These are phyloP conservation scores for Xiphorhynchus erythropygius DNA, from an alignment of 2,797 vertebrate genomes.

Conservation along the genomic window DNA sequence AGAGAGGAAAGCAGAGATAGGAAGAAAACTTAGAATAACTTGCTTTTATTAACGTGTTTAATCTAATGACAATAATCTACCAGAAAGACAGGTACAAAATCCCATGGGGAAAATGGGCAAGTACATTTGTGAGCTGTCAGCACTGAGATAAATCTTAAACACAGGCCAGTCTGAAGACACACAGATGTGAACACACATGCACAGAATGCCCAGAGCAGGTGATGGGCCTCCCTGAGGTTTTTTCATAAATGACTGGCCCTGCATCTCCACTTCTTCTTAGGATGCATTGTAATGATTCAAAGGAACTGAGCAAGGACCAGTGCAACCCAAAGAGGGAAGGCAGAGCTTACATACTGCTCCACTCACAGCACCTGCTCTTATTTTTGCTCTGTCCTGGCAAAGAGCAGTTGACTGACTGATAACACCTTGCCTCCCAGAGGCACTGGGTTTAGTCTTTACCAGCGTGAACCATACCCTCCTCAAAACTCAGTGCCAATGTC, in stretches of 20 bases:
- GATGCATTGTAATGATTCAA: not conserved
- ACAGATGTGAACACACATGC: not conserved
- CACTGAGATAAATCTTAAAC: not conserved
- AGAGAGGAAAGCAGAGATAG: not conserved
- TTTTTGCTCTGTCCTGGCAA: not conserved
- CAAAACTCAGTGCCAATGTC: not conserved
- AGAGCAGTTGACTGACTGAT: not conserved
- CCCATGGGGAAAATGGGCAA: not conserved
- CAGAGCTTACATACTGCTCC: not conserved
- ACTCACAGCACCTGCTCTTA: not conserved
- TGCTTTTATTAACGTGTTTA: not conserved
- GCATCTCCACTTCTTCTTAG: not conserved
- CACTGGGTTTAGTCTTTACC: not conserved
- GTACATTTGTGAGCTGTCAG: not conserved
- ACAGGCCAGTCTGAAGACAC: not conserved
- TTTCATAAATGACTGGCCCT: not conserved
- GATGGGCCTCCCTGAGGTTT: not conserved
- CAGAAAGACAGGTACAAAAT: not conserved
- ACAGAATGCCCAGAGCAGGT: not conserved
- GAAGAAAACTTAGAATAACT: not conserved
- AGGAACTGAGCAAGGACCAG: not conserved
- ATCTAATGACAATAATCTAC: constrained; percentile 11
- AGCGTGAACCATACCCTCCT: not conserved
- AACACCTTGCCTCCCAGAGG: not conserved
- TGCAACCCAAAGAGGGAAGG: not conserved